Evolutionary conservation across 23 tunicate species (phyloP).

Genomic region (Clavelina lepadiformis): DNA sequence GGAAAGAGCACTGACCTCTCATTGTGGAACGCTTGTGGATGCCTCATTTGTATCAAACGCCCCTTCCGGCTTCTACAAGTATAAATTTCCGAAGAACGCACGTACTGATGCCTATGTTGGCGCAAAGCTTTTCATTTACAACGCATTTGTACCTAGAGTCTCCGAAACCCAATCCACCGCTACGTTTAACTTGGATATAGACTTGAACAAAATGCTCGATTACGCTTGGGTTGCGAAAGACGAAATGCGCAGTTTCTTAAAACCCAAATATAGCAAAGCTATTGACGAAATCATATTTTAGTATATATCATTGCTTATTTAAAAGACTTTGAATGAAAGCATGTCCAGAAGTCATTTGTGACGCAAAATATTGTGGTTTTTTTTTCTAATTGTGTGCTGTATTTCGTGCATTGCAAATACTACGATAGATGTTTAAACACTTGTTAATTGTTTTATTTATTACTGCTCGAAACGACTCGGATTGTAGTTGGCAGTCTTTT

Average conservation of each 20-base stretch:
- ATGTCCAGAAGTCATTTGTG: too few species aligned
- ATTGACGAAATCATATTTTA: constrained; percentile 28
- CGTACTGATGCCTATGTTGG: constrained; percentile 37
- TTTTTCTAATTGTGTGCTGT: too few species aligned
- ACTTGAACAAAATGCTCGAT: constrained; percentile 22
- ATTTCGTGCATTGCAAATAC: too few species aligned
- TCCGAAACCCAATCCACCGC: not conserved
- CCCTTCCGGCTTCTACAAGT: constrained; percentile 79
- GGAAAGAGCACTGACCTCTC: constrained; percentile 27
- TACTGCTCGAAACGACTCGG: too few species aligned
- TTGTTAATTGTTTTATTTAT: too few species aligned
- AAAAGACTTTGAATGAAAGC: too few species aligned
- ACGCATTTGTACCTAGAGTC: constrained; percentile 35
- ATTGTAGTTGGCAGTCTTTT: too few species aligned
- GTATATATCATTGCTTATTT: too few species aligned
- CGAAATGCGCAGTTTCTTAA: constrained; percentile 49
- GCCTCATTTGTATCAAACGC: constrained; percentile 62
- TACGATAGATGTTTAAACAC: too few species aligned
- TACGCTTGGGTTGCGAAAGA: constrained; percentile 78
- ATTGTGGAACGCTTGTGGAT: not conserved
- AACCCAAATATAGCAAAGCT: constrained; percentile 69
- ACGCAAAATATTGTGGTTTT: too few species aligned
- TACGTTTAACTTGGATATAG: not conserved
- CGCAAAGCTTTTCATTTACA: constrained; percentile 71
- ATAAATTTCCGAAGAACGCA: constrained; percentile 78